These are phyloP conservation scores for Okamejei kenojei DNA, from an alignment of 2,797 vertebrate genomes.

Conservation along the genomic window DNA sequence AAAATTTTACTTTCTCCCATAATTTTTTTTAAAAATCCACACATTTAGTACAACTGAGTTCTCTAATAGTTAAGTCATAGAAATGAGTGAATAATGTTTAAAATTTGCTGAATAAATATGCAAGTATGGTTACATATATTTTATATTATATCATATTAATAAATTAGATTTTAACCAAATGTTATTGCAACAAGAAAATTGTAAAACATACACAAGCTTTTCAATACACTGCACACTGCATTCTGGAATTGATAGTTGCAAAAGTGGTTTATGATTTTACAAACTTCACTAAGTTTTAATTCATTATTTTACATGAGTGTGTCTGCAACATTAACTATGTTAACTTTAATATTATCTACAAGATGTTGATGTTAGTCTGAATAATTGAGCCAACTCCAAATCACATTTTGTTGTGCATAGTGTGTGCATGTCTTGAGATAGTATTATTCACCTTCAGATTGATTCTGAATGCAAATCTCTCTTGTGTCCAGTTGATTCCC, in stretches of 20 bases:
- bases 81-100: neutral
- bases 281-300: neutral
- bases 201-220: neutral
- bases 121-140: neutral
- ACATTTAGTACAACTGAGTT: neutral
- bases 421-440: neutral
- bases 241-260: neutral
- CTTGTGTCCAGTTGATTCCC: neutral
- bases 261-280: neutral
- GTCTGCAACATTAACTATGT: neutral
- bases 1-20: neutral
- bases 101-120: neutral
- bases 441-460: neutral
- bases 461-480: neutral
- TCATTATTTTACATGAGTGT: neutral
- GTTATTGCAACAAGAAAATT: neutral
- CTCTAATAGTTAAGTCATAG: neutral
- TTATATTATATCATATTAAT: neutral
- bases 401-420: neutral
- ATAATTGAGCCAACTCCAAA: neutral
- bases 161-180: neutral
- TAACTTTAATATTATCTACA: neutral
- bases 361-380: neutral
- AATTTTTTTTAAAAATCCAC: neutral
- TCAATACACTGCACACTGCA: neutral